These are phyloP conservation scores for Pogonocichla stellata DNA, from an alignment of 2,113 vertebrate genomes.

Conservation along the genomic window DNA sequence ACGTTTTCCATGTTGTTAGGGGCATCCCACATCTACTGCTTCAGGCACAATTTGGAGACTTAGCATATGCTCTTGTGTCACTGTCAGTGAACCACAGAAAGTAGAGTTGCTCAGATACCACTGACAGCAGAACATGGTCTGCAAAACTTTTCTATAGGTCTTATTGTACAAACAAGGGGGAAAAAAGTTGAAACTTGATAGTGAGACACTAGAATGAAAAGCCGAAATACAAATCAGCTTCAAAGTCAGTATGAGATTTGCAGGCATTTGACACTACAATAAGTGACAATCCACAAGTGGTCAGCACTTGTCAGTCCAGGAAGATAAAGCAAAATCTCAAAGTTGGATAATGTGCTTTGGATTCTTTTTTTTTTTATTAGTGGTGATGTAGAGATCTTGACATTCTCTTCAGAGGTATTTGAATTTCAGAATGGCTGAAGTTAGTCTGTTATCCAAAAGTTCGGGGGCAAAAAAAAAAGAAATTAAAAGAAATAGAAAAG, in stretches of 20 bases:
- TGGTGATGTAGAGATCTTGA: background rate
- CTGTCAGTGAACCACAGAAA: background rate
- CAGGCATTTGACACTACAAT: background rate
- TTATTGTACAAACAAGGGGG: background rate
- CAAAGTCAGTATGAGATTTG: background rate
- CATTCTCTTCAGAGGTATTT: background rate
- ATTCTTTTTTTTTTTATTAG: background rate
- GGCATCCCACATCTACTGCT: background rate
- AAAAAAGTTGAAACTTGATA: background rate
- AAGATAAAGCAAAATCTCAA: background rate
- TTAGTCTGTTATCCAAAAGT: slow-evolving; percentile 21
- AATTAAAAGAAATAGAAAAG: background rate
- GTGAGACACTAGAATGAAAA: background rate
- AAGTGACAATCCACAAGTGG: background rate
- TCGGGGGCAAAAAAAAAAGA: background rate
- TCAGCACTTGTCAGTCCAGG: background rate
- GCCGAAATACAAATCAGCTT: background rate
- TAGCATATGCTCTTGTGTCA: background rate
- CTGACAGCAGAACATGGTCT: background rate
- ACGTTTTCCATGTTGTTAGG: fast-evolving
- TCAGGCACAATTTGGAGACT: background rate
- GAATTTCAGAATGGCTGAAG: slow-evolving; percentile 31
- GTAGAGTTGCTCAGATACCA: background rate
- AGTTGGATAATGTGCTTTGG: background rate
- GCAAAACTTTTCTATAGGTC: background rate